Percentiles rank a stretch among this genome's conserved stretches.
phyloP scores from a whole-genome alignment of 2,113 vertebrate species.

The human region DNA sequence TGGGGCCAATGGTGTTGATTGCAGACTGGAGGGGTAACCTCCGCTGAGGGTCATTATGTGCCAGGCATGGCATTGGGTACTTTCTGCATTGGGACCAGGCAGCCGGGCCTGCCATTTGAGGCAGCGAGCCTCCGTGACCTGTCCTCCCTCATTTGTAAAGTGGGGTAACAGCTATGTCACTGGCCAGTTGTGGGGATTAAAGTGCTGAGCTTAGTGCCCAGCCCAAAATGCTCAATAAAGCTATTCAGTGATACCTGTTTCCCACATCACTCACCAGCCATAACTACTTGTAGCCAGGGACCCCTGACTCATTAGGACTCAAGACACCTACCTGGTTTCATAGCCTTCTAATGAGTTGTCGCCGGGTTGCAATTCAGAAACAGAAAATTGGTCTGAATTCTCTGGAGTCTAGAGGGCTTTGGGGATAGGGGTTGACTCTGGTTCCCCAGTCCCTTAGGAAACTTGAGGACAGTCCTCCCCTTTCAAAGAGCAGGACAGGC shows the following conservation, averaged over 20 bases:
- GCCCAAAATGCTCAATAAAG: constrained; percentile 30
- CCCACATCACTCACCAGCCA: neutral
- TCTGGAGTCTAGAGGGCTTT: neutral
- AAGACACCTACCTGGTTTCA: neutral
- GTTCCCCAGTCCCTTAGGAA: neutral
- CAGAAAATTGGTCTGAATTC: neutral
- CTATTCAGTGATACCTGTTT: neutral
- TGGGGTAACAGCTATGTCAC: neutral
- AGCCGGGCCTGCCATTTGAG: neutral
- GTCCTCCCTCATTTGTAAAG: neutral
- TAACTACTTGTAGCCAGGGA: neutral
- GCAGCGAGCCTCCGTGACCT: fast-evolving
- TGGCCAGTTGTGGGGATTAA: neutral
- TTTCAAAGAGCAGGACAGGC: neutral
- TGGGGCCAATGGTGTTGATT: fast-evolving
- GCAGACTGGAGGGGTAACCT: neutral
- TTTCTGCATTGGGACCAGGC: fast-evolving
- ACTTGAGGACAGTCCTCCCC: neutral
- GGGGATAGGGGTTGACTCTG: neutral
- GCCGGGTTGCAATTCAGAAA: neutral
- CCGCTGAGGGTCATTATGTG: neutral
- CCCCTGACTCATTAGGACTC: neutral
- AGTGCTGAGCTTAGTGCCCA: neutral
- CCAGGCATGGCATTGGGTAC: neutral
- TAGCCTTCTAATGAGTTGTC: neutral